Percentiles rank a stretch among this genome's conserved stretches.
phyloP scores from a whole-genome alignment of 2,113 vertebrate species.

The Lucifuga dentata region DNA sequence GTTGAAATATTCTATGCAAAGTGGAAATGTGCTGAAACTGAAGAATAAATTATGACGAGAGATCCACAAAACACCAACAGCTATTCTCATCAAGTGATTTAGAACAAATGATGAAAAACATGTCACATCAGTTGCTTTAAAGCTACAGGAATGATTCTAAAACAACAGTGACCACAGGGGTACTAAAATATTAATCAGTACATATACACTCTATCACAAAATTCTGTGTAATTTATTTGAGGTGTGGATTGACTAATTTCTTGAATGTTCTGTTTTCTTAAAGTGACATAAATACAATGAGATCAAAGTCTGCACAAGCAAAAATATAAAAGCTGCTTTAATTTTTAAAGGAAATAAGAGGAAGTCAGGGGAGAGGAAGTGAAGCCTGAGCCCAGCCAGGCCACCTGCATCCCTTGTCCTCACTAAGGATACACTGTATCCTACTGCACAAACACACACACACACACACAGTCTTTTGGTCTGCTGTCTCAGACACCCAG shows the following conservation, averaged over 20 bases:
- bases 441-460: slow-evolving; percentile 34
- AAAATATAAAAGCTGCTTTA: slow-evolving; percentile 53
- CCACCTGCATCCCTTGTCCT: slow-evolving; percentile 78
- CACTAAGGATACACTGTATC: slow-evolving; percentile 48
- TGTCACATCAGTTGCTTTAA: slow-evolving; percentile 1
- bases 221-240: no score
- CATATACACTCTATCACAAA: background rate
- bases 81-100: background rate
- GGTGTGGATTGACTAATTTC: no score
- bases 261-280: background rate
- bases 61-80: background rate
- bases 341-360: slow-evolving; percentile 63
- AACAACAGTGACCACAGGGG: slow-evolving; percentile 29
- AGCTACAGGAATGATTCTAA: background rate
- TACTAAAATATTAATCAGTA: background rate
- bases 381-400: slow-evolving; percentile 44
- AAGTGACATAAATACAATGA: slow-evolving; percentile 46
- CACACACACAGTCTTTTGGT: slow-evolving; percentile 39
- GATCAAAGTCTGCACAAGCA: slow-evolving; percentile 31
- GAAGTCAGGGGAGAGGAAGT: slow-evolving; percentile 69
- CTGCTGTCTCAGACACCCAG: slow-evolving; percentile 55
- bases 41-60: no score
- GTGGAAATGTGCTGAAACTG: slow-evolving; percentile 7
- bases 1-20: background rate
- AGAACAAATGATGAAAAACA: slow-evolving; percentile 9